Base-by-base conservation (phyloP, 2,113 vertebrate genomes). In the Prunella fulvescens region DNA sequence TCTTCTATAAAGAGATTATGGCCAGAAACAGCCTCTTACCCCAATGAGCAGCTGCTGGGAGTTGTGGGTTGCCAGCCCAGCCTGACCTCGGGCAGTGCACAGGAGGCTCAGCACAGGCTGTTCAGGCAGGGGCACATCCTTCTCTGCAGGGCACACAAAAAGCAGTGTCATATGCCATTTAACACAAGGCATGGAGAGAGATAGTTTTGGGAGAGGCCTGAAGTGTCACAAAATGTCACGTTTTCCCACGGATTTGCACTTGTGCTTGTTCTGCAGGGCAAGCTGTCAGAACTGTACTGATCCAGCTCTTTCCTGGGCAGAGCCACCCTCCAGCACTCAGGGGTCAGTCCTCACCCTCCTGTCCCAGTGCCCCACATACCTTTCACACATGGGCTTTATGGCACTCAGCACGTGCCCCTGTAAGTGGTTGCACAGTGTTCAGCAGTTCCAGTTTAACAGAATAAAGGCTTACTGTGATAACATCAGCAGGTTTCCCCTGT, bases 361-460 rank as follows among this genome's bases (percentile, higher is more conserved):
- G 70, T 29, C 85, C 94, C 8, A 58, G 61, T 85, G 85, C 74
- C 92, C 85, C n/a, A 64, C 78, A 67, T 14, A 50, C 65, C 42
- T 71, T 29, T 7, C 69, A 3, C 31, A 23, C 23, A 20, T 2
- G 2, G 12, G 25, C 40, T 37, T 45, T 60, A 29, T 3, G 45
- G 48, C 31, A 3, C 69, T 19, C 9, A 14, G 50, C 73, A 65
- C 9, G 2, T 62, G 78, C 51, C 73, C 51, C 78, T 61, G 19
- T 2, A 33, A 62, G 48, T 6, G n/a, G 31, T 53, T 66, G 69
- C 72, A 31, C 37, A 23, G 50, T 1, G 24, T 42, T 26, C 65
- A n/a, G 87, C 72, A 73, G 72, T 50, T 65, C 77, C 35, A 23
- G 42, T 12, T 8, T 42, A 67, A 33, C 29, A 67, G 42, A 33